A percentile compares a stretch with the other conserved stretches of the same genome.
Evolutionary conservation across 2,797 vertebrate genomes (phyloP).

Genomic region (Gallirallus australis): DNA sequence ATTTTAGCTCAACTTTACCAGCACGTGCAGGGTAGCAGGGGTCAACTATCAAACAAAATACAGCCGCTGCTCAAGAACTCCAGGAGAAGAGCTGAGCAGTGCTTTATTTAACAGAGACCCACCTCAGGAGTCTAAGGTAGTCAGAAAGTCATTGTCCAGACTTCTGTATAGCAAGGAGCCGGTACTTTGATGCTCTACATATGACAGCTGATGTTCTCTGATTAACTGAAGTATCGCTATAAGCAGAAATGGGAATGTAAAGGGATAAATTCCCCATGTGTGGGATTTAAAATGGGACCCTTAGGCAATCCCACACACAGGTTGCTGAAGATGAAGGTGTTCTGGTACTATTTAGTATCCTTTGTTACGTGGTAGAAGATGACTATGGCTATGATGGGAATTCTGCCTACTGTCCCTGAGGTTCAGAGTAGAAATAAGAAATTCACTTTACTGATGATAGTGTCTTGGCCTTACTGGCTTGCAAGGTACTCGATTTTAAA

Average conservation of each 20-base stretch:
- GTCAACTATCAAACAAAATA: background rate
- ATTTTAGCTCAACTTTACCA: background rate
- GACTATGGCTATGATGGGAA: background rate
- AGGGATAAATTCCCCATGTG: background rate
- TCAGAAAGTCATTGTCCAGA: background rate
- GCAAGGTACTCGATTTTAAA: too few species aligned
- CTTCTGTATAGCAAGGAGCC: background rate
- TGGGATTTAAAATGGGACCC: background rate
- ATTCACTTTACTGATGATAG: background rate
- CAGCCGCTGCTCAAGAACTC: background rate
- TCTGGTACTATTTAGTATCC: background rate
- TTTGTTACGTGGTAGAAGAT: background rate
- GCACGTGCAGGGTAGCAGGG: background rate
- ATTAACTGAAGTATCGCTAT: background rate
- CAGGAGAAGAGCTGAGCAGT: background rate
- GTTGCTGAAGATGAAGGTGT: background rate
- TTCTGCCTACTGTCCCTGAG: background rate
- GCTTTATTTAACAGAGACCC: background rate
- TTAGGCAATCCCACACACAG: background rate
- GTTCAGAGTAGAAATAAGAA: background rate
- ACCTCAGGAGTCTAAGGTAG: background rate
- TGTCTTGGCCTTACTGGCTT: too few species aligned
- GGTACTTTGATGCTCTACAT: background rate
- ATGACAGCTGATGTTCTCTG: background rate
- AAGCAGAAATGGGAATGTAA: background rate